These are phyloP conservation scores for Crocallis elinguaria DNA, from an alignment of 2,888 invertebrate species.

Conservation along the genomic window DNA sequence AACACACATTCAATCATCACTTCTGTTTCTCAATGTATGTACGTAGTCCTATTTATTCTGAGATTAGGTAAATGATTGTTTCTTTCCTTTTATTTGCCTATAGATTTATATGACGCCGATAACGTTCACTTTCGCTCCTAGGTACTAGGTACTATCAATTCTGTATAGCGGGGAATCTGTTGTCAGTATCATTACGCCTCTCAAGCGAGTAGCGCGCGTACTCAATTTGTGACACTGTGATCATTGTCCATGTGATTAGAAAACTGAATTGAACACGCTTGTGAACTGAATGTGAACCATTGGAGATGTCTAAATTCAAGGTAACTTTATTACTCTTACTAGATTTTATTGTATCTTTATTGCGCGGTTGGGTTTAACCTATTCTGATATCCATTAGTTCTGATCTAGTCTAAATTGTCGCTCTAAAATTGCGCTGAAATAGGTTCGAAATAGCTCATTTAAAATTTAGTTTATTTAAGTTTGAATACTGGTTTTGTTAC, in stretches of 20 bases:
- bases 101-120: neutral
- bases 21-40: neutral
- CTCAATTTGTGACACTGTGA: neutral
- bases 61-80: no score
- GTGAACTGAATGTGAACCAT: slow-evolving; percentile 30
- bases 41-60: no score
- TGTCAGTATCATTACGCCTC: slow-evolving; percentile 5
- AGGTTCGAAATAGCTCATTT: neutral
- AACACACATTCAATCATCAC: neutral
- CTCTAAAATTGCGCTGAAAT: neutral
- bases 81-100: neutral
- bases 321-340: slow-evolving; percentile 17
- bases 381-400: neutral
- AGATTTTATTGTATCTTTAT: neutral
- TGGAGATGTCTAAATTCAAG: slow-evolving; percentile 39
- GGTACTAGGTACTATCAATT: neutral
- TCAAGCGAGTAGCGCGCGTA: slow-evolving; percentile 1
- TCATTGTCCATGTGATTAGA: neutral
- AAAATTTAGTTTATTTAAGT: neutral
- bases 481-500: no score
- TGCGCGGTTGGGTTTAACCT: slow-evolving; percentile 7
- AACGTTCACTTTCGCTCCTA: slow-evolving; percentile 5
- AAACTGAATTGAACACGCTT: slow-evolving; percentile 10
- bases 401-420: no score
- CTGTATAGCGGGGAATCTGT: neutral